Evolutionary conservation across 2,797 vertebrate genomes (phyloP), one percentile per base, ranked within the genome.

Genomic region (Tragopan temminckii): DNA sequence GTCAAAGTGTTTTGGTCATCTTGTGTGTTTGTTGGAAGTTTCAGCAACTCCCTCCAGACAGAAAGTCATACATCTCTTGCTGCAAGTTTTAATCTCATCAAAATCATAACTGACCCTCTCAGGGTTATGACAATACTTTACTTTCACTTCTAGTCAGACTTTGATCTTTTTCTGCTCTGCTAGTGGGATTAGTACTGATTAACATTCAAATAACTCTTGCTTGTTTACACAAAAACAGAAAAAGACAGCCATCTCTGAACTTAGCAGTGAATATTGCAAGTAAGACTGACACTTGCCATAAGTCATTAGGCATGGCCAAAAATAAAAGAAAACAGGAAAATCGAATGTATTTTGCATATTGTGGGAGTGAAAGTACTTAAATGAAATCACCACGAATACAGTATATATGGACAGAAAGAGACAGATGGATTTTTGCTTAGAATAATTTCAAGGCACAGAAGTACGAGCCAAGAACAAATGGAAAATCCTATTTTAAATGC

Each of bases 381-480:
- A 48, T 24, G 46, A 48, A 87, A 91, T 69, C 59, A 61, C 79
- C 76, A 85, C 0, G 24, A 87, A 72, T 80, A 78, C 3, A 72
- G 52, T 20, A 84, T 66, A 81, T 84, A 80, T 6, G 13, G 75
- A 90, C 79, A 96, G 81, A 94, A 33, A 93, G 69, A 92, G 83
- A 94, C 67, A 48, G 25, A 75, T 23, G 80, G 88, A 93, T 33
- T 89, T 93, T 83, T 89, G 84, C 89, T 91, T 52, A 64, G 72
- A 89, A 23, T 68, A 90, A 87, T 79, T 92, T 67, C 70, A 91
- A 89, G 82, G 91, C 74, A 91, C 52, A 91, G 83, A 27, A 80
- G 77, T 61, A 79, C 42, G 48, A 96, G 89, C 86, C 83, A 90
- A 91, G 87, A 81, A 68, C 85, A 91, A 93, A 88, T 72, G 90